Base-by-base conservation (phyloP, 2,888 invertebrate genomes). In the Dasysyrphus tricinctus region DNA sequence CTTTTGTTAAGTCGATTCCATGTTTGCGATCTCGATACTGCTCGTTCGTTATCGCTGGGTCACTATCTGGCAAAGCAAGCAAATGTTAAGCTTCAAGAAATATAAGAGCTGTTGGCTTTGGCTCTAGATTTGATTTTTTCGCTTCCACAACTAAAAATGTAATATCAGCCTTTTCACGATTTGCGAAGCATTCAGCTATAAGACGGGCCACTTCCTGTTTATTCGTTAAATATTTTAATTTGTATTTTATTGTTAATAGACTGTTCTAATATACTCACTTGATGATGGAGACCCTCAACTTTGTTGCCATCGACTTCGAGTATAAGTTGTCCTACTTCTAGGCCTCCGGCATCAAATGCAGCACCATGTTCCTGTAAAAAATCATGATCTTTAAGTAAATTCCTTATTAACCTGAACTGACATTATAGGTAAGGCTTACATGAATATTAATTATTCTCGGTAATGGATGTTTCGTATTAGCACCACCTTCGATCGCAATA, bases 401-500 rank as follows among this genome's bases (percentile, higher is more conserved):
- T 47, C 29, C 1, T 7, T 14, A 7, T 14, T 42, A 2, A 14
- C 12, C 11, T 12, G 3, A 0, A 5, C 11, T 59, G 34, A 47
- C 24, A 11, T 49, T 12, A n/a, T n/a, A 19, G 24, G 1, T 37
- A 11, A 59, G 19, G 93, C 96, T 95, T 93, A 98, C 98, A 93
- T 98, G 98, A 91, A 99, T 98, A 93, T 98, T 98, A 91, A 98
- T 98, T 91, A 99, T 98, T 92, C 98, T 95, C 73, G 98, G 98
- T 90, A 98, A 94, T 76, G 97, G 97, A 93, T 98, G 98, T 91
- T 97, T 97, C 59, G 98, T 98, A 93, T 99, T 98, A 90, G 97
- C 97, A 88, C 99, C 99, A 86, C 99, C 99, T 93, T 98, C 98
- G 90, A 99, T 98, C 88, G 98, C 98, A 91, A 99, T 97, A 89